Evolutionary conservation across 1,140 invertebrate genomes (phyloP).

Genomic region (Lineus longissimus): DNA sequence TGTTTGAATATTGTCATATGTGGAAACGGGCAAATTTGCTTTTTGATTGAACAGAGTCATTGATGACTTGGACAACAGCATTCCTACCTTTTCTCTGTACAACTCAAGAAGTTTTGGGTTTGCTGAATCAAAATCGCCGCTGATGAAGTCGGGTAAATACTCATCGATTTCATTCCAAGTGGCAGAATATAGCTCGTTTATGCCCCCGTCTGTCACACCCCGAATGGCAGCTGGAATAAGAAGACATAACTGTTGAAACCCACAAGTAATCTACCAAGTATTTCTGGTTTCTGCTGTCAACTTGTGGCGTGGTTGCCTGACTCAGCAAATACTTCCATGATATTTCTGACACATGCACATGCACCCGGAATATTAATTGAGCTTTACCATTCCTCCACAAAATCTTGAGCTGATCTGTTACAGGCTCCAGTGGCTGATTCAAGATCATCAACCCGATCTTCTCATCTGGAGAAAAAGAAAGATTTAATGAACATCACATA

Average conservation of each 20-base stretch:
- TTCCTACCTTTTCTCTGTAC: slow-evolving; percentile 1
- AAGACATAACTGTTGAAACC: no score
- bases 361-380: no score
- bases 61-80: no score
- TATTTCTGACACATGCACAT: no score
- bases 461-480: slow-evolving; percentile 11
- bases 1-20: no score
- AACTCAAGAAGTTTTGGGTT: neutral
- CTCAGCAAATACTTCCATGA: no score
- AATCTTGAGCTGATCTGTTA: neutral
- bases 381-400: slow-evolving; percentile 22
- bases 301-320: no score
- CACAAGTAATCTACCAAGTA: no score
- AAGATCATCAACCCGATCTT: slow-evolving; percentile 15
- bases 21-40: no score
- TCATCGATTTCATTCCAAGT: neutral
- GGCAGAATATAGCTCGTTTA: neutral
- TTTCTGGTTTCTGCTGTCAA: no score
- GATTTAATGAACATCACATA: slow-evolving; percentile 3
- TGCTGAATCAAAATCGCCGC: slow-evolving; percentile 1
- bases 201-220: neutral
- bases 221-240: neutral
- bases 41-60: no score
- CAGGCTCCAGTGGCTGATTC: slow-evolving; percentile 11
- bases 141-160: neutral